A percentile compares a stretch with the other conserved stretches of the same genome.
These are phyloP conservation scores for Abrostola triplasia DNA, from an alignment of 2,888 invertebrate genomes.

Conservation along the genomic window DNA sequence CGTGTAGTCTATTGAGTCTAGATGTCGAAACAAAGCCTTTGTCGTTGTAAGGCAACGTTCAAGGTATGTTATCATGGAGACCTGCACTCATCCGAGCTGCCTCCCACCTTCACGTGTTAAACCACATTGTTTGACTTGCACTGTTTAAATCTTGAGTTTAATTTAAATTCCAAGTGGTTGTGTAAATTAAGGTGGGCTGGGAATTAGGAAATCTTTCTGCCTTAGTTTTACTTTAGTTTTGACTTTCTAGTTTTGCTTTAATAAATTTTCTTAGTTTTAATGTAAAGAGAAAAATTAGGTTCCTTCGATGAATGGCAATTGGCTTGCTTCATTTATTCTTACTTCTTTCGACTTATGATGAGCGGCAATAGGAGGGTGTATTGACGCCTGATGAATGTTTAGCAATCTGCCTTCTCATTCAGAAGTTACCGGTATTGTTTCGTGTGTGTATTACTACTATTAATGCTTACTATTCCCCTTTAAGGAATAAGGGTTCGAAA, in stretches of 20 bases:
- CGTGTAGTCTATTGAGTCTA: not conserved
- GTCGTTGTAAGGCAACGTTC: conserved; percentile 27
- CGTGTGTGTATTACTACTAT: too few species aligned
- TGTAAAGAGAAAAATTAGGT: not conserved
- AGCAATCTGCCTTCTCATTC: too few species aligned
- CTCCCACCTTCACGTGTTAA: conserved; percentile 12
- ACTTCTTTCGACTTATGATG: not conserved
- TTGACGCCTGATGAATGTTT: not conserved
- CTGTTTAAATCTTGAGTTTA: conserved; percentile 29
- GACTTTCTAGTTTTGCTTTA: conserved; percentile 2
- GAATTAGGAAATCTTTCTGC: conserved; percentile 22
- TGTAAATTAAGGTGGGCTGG: conserved; percentile 20
- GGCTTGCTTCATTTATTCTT: too few species aligned
- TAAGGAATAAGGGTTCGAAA: too few species aligned
- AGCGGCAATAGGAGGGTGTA: not conserved
- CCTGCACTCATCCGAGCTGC: conserved; percentile 17
- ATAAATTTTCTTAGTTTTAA: not conserved
- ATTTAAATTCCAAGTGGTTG: conserved; percentile 42
- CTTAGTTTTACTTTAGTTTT: conserved; percentile 23
- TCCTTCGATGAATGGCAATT: too few species aligned
- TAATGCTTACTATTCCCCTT: too few species aligned
- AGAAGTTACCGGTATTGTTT: too few species aligned
- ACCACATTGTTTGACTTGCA: conserved; percentile 9
- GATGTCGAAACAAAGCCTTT: conserved; percentile 21
- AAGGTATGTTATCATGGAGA: conserved; percentile 34